phyloP scores from a whole-genome alignment of 2,888 invertebrate genomes.

The Tipula vernalis region DNA sequence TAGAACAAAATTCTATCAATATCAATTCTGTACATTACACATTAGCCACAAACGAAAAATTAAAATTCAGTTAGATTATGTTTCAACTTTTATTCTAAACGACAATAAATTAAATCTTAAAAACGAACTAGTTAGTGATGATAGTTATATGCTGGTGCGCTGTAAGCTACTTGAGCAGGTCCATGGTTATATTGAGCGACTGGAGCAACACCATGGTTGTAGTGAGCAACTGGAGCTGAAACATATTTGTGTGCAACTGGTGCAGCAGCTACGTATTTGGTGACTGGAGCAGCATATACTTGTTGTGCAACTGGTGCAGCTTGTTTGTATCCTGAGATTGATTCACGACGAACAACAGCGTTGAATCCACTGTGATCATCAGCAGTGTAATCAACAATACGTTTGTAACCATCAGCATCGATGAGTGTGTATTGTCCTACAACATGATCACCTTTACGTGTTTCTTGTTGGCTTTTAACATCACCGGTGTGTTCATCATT shows the following conservation, averaged over 20 bases:
- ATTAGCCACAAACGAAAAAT: too few species aligned
- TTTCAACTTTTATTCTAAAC: not conserved
- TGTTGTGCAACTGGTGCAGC: conserved; percentile 4
- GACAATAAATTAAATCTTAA: not conserved
- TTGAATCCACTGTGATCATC: conserved; percentile 41
- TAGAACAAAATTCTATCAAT: too few species aligned
- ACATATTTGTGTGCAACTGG: conserved; percentile 16
- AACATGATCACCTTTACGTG: conserved; percentile 39
- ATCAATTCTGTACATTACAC: too few species aligned
- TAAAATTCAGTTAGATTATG: not conserved
- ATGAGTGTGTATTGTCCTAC: conserved; percentile 40
- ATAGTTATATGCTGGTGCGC: not conserved
- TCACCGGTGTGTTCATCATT: conserved; percentile 41
- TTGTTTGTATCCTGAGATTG: conserved; percentile 27
- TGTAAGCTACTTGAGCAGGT: not conserved
- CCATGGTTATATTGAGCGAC: not conserved
- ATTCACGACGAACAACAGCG: conserved; percentile 39
- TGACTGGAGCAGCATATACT: conserved; percentile 10
- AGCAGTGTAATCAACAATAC: conserved; percentile 40
- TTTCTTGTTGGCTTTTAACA: conserved; percentile 39
- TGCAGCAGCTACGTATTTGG: conserved; percentile 10
- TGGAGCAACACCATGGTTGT: not conserved
- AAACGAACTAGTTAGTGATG: not conserved
- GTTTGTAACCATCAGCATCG: conserved; percentile 39
- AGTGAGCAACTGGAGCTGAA: conserved; percentile 11